Conservation (phyloP, 2,888 invertebrate species). For the Noctua fimbriata region DNA sequence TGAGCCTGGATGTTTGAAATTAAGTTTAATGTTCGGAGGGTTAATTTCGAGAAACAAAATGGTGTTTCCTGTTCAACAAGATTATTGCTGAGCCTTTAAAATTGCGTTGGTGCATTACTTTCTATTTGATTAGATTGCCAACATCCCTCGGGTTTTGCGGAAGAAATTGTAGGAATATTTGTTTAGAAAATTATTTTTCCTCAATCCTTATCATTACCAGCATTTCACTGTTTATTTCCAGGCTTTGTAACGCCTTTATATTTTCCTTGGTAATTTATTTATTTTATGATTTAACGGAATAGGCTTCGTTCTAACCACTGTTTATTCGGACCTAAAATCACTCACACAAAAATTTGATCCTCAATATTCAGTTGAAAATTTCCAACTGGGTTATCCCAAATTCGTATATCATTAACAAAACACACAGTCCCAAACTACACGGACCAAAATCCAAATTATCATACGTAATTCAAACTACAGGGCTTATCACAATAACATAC, state of each 20-base stretch:
- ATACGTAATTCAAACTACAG: slow-evolving; percentile 68
- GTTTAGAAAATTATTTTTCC: slow-evolving; percentile 40
- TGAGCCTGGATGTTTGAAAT: slow-evolving; percentile 59
- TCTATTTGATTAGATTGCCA: slow-evolving; percentile 57
- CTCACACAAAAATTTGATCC: background rate
- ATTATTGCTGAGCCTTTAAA: slow-evolving; percentile 52
- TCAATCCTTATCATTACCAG: slow-evolving; percentile 24
- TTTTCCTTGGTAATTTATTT: slow-evolving; percentile 8
- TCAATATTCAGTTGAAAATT: slow-evolving; percentile 16
- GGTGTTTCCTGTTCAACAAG: slow-evolving; percentile 43
- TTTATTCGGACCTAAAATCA: slow-evolving; percentile 4
- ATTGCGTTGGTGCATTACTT: slow-evolving; percentile 52
- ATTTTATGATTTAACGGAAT: background rate
- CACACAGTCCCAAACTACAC: slow-evolving; percentile 57
- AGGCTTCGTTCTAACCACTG: background rate
- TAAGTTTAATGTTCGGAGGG: slow-evolving; percentile 63
- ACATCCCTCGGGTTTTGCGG: slow-evolving; percentile 26
- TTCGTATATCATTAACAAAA: slow-evolving; percentile 60
- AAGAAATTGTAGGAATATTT: slow-evolving; percentile 26
- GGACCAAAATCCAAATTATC: slow-evolving; percentile 65
- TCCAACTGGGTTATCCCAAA: slow-evolving; percentile 33
- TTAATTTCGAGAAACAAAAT: slow-evolving; percentile 58
- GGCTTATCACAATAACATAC: slow-evolving; percentile 67
- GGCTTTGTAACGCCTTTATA: slow-evolving; percentile 9
- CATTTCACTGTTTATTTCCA: slow-evolving; percentile 13